Evolutionary conservation across 2,888 invertebrate genomes (phyloP).

Genomic region (Drosophila ustulata): DNA sequence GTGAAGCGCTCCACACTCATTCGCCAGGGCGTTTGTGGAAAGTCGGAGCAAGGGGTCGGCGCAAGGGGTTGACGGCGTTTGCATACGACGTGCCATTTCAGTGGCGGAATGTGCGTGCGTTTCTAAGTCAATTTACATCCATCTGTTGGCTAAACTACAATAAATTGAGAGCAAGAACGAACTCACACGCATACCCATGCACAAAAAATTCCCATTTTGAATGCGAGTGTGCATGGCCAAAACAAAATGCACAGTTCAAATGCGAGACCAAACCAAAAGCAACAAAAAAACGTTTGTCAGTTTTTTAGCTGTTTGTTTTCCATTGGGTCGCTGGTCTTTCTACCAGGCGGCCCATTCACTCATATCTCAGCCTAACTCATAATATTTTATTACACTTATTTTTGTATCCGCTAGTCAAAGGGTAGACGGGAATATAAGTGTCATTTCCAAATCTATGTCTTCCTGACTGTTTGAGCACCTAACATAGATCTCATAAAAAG

Average conservation of each 20-base stretch:
- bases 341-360: constrained; percentile 1
- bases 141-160: constrained; percentile 37
- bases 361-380: constrained; percentile 29
- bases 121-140: constrained; percentile 52
- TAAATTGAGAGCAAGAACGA: constrained; percentile 53
- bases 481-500: too few relatives aligned
- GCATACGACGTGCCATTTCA: constrained; percentile 67
- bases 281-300: constrained; percentile 5
- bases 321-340: constrained; percentile 18
- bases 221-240: constrained; percentile 34
- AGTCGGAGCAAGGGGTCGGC: constrained; percentile 13
- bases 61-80: constrained; percentile 21
- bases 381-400: constrained; percentile 36
- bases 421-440: neutral
- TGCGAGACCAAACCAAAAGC: neutral
- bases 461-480: too few relatives aligned
- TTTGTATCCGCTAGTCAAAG: neutral
- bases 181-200: constrained; percentile 14
- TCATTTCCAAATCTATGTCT: too few relatives aligned
- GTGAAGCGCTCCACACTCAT: constrained; percentile 36
- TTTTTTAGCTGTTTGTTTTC: constrained; percentile 20
- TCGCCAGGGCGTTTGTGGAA: neutral
- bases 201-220: neutral
- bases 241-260: constrained; percentile 39
- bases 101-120: constrained; percentile 68